phyloP scores from a whole-genome alignment of 2,797 vertebrate genomes.

The Enteromius thamalakanensis region DNA sequence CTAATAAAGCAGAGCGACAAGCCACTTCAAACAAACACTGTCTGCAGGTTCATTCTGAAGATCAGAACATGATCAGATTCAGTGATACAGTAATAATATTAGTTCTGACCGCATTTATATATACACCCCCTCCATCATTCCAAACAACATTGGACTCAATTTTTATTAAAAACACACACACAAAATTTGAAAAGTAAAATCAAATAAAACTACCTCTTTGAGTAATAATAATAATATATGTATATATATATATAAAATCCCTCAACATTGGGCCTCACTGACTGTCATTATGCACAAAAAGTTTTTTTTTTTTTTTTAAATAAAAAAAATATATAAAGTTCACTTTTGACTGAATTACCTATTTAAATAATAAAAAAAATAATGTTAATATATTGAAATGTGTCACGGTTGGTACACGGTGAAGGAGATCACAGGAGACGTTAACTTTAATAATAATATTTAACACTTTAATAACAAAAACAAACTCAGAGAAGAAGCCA shows the following conservation, averaged over 20 bases:
- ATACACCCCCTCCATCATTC: too few relatives aligned
- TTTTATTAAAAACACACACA: too few relatives aligned
- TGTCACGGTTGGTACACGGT: too few relatives aligned
- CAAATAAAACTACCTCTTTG: neutral
- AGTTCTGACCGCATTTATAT: neutral
- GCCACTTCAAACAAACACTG: neutral
- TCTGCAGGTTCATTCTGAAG: neutral
- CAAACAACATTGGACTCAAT: neutral
- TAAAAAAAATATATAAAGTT: too few relatives aligned
- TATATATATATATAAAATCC: too few relatives aligned
- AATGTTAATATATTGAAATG: too few relatives aligned
- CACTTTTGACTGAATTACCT: neutral
- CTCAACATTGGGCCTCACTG: neutral
- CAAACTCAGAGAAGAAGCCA: too few relatives aligned
- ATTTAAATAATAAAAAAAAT: neutral
- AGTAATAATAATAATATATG: neutral
- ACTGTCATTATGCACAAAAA: neutral
- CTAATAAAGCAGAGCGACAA: slow-evolving; percentile 23
- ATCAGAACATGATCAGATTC: neutral
- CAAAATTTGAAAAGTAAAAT: neutral
- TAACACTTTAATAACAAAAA: too few relatives aligned
- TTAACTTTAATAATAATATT: too few relatives aligned
- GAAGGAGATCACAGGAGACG: too few relatives aligned
- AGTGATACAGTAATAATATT: neutral
- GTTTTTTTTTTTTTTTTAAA: too few relatives aligned